These are phyloP conservation scores for Diadema setosum DNA, from an alignment of 35 echinoderm and acorn worm species.

Conservation along the genomic window DNA sequence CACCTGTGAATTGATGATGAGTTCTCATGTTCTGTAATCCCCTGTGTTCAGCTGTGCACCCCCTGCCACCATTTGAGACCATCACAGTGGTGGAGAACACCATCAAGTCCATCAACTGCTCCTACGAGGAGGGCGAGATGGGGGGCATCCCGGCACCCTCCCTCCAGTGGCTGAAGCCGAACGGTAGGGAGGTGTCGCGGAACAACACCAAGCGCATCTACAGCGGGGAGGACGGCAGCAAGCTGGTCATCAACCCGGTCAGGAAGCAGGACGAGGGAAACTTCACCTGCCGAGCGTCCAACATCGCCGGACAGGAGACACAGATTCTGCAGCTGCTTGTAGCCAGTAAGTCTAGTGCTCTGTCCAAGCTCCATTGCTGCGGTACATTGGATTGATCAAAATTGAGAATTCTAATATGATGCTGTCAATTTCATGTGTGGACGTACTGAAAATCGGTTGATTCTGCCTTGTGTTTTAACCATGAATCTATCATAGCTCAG, in stretches of 20 bases:
- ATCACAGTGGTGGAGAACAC: constrained; percentile 13
- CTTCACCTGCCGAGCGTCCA: constrained; percentile 59
- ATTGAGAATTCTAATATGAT: no score
- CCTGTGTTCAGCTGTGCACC: constrained; percentile 68
- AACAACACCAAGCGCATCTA: constrained; percentile 40
- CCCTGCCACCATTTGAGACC: constrained; percentile 38
- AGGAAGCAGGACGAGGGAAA: constrained; percentile 47
- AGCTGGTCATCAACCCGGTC: constrained; percentile 41
- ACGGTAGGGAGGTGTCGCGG: not conserved
- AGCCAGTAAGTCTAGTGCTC: constrained; percentile 58
- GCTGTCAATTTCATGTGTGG: no score
- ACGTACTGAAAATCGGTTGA: no score
- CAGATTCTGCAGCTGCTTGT: constrained; percentile 27
- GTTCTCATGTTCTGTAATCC: no score
- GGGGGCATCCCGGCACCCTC: constrained; percentile 59
- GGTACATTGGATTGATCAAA: no score
- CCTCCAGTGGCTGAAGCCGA: constrained; percentile 47
- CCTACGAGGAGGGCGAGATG: constrained; percentile 8
- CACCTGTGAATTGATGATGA: no score
- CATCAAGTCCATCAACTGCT: constrained; percentile 33
- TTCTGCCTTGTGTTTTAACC: no score
- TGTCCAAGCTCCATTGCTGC: no score
- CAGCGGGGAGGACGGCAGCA: not conserved
- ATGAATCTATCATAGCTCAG: no score
- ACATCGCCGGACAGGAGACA: constrained; percentile 44